These are phyloP conservation scores for Strigamia transsilvanica DNA, from an alignment of 2,888 invertebrate species.

Conservation along the genomic window DNA sequence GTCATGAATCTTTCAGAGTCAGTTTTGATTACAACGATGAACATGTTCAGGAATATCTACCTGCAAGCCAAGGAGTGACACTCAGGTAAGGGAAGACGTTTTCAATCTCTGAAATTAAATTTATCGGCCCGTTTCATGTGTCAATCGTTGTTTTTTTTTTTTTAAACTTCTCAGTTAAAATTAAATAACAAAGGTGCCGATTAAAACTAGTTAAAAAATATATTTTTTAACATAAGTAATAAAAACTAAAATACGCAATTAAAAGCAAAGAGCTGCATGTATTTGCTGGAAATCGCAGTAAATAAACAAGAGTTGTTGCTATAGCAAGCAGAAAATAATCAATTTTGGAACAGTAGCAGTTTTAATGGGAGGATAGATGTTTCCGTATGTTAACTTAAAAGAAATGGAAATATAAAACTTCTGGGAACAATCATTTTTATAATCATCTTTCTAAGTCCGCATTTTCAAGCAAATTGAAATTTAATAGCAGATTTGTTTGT, in stretches of 20 bases:
- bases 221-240: background rate
- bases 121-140: background rate
- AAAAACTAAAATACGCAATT: background rate
- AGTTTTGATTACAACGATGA: slow-evolving; percentile 51
- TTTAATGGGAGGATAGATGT: no score
- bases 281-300: no score
- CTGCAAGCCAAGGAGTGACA: slow-evolving; percentile 43
- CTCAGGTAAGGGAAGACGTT: slow-evolving; percentile 38
- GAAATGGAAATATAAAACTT: background rate
- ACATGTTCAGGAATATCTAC: slow-evolving; percentile 49
- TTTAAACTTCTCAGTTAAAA: background rate
- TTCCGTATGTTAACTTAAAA: no score
- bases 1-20: slow-evolving; percentile 51
- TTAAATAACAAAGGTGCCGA: no score
- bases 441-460: background rate
- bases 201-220: no score
- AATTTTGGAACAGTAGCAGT: no score
- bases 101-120: background rate
- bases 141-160: background rate
- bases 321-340: no score
- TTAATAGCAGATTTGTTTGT: slow-evolving; percentile 41
- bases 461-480: background rate
- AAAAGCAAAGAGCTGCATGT: no score
- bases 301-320: no score
- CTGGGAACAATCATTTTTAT: background rate